Conservation (phyloP, 2,797 vertebrate genomes). For the Poeciliopsis turneri region DNA sequence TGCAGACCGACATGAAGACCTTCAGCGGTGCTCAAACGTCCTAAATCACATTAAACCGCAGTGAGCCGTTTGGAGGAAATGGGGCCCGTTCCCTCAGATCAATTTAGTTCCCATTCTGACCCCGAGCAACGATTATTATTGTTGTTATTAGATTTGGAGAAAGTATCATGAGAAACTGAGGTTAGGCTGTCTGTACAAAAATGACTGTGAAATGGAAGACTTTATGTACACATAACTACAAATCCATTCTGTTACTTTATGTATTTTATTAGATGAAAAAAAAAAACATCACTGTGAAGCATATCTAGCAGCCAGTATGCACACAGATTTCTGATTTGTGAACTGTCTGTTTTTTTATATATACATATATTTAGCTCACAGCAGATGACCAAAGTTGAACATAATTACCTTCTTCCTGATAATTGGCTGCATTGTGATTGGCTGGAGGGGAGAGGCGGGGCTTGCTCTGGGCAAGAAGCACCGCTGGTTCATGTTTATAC, state of each 20-base stretch:
- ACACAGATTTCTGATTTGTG: neutral
- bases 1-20: neutral
- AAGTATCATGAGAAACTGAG: neutral
- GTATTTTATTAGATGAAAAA: neutral
- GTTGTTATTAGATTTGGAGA: neutral
- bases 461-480: too few species aligned
- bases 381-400: too few species aligned
- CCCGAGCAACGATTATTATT: neutral
- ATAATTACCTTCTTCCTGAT: too few species aligned
- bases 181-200: neutral
- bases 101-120: neutral
- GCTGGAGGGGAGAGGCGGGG: too few species aligned
- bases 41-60: neutral
- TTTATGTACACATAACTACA: neutral
- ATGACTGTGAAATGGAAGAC: neutral
- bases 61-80: neutral
- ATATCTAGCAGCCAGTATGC: too few species aligned
- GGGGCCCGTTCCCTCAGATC: too few species aligned
- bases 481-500: too few species aligned
- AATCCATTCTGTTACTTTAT: neutral
- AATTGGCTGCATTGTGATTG: too few species aligned
- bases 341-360: neutral
- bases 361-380: too few species aligned
- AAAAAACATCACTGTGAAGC: neutral
- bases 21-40: neutral